Conservation (phyloP, 2,113 vertebrate species). For the Coracopsis vasa region DNA sequence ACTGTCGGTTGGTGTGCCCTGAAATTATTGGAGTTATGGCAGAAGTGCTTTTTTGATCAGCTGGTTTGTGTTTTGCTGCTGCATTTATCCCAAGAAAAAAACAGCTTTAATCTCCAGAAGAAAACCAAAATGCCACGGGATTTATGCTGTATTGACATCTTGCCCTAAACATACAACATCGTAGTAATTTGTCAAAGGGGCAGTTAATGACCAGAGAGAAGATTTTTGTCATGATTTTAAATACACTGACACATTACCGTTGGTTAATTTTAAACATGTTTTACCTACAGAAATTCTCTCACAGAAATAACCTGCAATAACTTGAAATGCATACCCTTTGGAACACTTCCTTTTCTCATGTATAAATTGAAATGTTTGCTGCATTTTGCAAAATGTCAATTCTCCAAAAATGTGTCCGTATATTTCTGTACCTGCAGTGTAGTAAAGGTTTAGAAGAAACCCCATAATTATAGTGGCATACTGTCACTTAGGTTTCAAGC, state of each 20-base stretch:
- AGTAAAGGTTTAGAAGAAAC: slow-evolving; percentile 82
- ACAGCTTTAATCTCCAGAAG: slow-evolving; percentile 89
- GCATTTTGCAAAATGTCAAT: slow-evolving; percentile 85
- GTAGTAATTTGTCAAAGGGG: slow-evolving; percentile 78
- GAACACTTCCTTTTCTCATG: slow-evolving; percentile 85
- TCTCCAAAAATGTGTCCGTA: slow-evolving; percentile 81
- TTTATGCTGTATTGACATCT: slow-evolving; percentile 84
- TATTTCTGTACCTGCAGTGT: slow-evolving; percentile 86
- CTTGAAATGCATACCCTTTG: slow-evolving; percentile 85
- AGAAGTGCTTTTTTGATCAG: slow-evolving; percentile 86
- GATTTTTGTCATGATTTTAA: slow-evolving; percentile 86
- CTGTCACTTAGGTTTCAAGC: slow-evolving; percentile 85
- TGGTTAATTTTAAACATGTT: slow-evolving; percentile 84
- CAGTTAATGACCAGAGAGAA: slow-evolving; percentile 80
- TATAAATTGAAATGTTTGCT: slow-evolving; percentile 85
- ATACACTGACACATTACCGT: slow-evolving; percentile 82
- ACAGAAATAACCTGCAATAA: slow-evolving; percentile 87
- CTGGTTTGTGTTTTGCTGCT: slow-evolving; percentile 88
- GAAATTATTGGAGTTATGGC: slow-evolving; percentile 84
- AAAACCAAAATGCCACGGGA: slow-evolving; percentile 86
- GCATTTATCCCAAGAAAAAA: slow-evolving; percentile 88
- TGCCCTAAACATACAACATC: slow-evolving; percentile 80
- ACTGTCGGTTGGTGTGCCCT: slow-evolving; percentile 82
- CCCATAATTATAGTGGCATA: slow-evolving; percentile 79
- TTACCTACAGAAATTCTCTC: slow-evolving; percentile 84